Evolutionary conservation across 1,140 invertebrate genomes (phyloP).

Genomic region (Drosophila lini): DNA sequence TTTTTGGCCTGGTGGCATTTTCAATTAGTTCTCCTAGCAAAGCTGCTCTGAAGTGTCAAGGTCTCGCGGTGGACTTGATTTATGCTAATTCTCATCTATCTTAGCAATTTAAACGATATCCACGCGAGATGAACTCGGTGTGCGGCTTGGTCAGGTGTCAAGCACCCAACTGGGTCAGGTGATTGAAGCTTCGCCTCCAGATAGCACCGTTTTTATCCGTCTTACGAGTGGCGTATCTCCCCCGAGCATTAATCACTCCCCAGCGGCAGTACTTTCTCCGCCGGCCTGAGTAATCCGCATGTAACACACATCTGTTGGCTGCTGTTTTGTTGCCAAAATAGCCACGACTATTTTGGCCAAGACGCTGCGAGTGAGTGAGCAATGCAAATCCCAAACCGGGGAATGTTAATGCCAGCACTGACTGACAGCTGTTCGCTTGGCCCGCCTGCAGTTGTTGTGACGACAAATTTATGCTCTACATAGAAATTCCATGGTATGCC

Average conservation of each 20-base stretch:
- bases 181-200: slow-evolving; percentile 31
- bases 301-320: slow-evolving; percentile 25
- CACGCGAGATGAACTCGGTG: slow-evolving; percentile 52
- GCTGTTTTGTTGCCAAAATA: slow-evolving; percentile 54
- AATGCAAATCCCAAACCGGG: slow-evolving; percentile 28
- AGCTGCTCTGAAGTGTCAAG: slow-evolving; percentile 52
- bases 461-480: slow-evolving; percentile 47
- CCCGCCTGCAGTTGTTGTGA: slow-evolving; percentile 50
- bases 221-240: slow-evolving; percentile 18
- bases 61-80: slow-evolving; percentile 45
- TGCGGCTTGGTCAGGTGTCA: slow-evolving; percentile 59
- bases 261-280: slow-evolving; percentile 42
- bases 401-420: slow-evolving; percentile 62
- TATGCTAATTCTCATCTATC: slow-evolving; percentile 43
- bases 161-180: slow-evolving; percentile 58
- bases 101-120: slow-evolving; percentile 31
- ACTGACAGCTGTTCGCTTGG: slow-evolving; percentile 55
- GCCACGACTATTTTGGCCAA: slow-evolving; percentile 29
- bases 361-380: slow-evolving; percentile 30
- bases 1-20: slow-evolving; percentile 42
- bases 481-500: slow-evolving; percentile 26
- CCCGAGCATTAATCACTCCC: slow-evolving; percentile 52
- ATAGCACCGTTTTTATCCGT: slow-evolving; percentile 27
- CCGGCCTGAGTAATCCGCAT: slow-evolving; percentile 31
- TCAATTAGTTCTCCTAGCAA: slow-evolving; percentile 58